Percentiles rank a stretch among this genome's conserved stretches.
Conservation (phyloP, 2,888 invertebrate species). For the Trichopria drosophilae region DNA sequence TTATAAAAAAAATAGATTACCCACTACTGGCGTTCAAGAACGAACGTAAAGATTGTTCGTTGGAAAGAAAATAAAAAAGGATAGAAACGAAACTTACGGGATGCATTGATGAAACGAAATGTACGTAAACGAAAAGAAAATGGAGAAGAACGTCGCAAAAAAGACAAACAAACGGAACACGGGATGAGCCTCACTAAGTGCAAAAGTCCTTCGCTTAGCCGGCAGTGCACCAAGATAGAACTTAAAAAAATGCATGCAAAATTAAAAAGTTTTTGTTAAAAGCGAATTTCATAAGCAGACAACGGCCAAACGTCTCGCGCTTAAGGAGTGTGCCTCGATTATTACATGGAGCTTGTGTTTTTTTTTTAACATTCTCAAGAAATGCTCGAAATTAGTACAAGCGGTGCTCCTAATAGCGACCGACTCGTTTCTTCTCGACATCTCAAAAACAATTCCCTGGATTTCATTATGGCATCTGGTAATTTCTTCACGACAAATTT, state of each 20-base stretch:
- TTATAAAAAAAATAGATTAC: conserved; percentile 12
- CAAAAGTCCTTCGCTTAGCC: conserved; percentile 40
- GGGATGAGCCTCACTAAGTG: conserved; percentile 40
- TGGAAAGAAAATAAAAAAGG: conserved; percentile 15
- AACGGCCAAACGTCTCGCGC: conserved; percentile 39
- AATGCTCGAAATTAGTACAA: too few relatives aligned
- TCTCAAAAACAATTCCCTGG: too few relatives aligned
- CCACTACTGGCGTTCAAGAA: conserved; percentile 3
- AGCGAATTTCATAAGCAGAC: conserved; percentile 41
- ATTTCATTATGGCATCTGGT: too few relatives aligned
- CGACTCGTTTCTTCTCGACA: conserved; percentile 4
- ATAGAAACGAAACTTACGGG: conserved; percentile 17
- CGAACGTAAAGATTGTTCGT: conserved; percentile 7
- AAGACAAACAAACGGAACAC: conserved; percentile 49
- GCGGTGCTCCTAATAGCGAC: conserved; percentile 25
- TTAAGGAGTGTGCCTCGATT: conserved; percentile 37
- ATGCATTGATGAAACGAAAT: conserved; percentile 19
- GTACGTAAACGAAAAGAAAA: conserved; percentile 29
- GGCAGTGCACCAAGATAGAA: conserved; percentile 24
- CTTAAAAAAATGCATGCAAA: conserved; percentile 38
- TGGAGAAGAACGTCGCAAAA: conserved; percentile 46
- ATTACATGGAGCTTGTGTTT: too few relatives aligned
- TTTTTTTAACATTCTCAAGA: too few relatives aligned
- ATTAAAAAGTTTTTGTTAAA: conserved; percentile 33
- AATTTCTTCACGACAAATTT: too few relatives aligned